Percentiles rank a stretch among this genome's conserved stretches.
Conservation (phyloP, 2,888 invertebrate species). For the Drosophila koepferae region DNA sequence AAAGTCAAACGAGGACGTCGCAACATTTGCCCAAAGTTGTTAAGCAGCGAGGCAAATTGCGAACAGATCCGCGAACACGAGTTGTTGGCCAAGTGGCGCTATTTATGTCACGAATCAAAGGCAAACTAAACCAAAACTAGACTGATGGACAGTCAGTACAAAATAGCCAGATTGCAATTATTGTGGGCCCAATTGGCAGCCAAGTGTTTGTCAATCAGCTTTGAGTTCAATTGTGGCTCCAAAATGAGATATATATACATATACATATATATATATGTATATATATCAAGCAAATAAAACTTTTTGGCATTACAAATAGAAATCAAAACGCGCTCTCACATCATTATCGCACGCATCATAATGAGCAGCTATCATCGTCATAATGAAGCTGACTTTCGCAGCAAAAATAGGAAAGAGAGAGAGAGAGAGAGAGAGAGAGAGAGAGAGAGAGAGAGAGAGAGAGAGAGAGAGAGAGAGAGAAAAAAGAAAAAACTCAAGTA, state of each 20-base stretch:
- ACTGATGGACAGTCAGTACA: neutral
- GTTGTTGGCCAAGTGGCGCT: conserved; percentile 49
- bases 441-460: too few relatives aligned
- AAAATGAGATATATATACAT: conserved; percentile 4
- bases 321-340: conserved; percentile 56
- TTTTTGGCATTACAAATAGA: conserved; percentile 64
- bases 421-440: too few relatives aligned
- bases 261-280: too few relatives aligned
- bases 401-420: conserved; percentile 15
- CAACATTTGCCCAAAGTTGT: conserved; percentile 36
- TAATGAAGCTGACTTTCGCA: conserved; percentile 55
- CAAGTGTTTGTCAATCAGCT: conserved; percentile 58
- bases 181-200: conserved; percentile 50
- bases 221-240: conserved; percentile 31
- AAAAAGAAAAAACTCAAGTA: conserved; percentile 38
- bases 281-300: neutral
- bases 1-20: conserved; percentile 48
- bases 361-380: conserved; percentile 25
- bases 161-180: conserved; percentile 46
- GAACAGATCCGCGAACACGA: conserved; percentile 14
- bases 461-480: too few relatives aligned
- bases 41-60: conserved; percentile 45
- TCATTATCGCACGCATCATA: conserved; percentile 31
- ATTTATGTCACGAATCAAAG: conserved; percentile 51
- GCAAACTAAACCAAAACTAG: conserved; percentile 24